Evolutionary conservation across 2,888 invertebrate genomes (phyloP), one percentile per base, ranked within the genome.

Genomic region (Carpatolechia fugitivella): DNA sequence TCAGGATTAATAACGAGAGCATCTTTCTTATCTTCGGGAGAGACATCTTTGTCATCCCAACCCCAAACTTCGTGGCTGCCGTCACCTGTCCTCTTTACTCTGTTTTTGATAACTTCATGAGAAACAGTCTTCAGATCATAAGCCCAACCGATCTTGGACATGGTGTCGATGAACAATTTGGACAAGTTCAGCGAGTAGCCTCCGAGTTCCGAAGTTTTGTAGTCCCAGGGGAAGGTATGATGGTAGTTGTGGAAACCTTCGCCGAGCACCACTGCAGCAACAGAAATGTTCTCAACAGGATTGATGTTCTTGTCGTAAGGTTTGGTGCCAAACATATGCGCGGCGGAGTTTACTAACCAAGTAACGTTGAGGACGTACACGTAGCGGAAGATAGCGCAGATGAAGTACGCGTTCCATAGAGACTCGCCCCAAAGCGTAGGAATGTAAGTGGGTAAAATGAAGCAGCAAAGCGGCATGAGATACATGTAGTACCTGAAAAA

Each of bases 201-300:
- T 30, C 95, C 96, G 30, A 95, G 88, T 76, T 96, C 96, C 13
- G 95, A 93, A 11, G 96, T 94, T 72, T 95, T 94, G 88, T 96
- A 96, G 72, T 96, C 96, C 93, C 95, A 95, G 0, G 96, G 96
- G 90, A 96, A 96, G 0, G 91, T 90, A 82, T 96, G 96, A 70
- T 97, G 97, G 78, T 96, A 97, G 76, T 97, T 96, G 85, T 97
- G 96, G 93, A 94, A 97, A 0, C 96, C 96, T 81, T 95, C 95
- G 0, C 95, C 95, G 38, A 94, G 76, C 0, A 93, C 93, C 18
- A 93, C 79, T 0, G 94, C 63, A 0, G 95, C 91, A 0, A 96
- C 95, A 0, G 90, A 72, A 20, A 85, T 82, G 64, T 93, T 95
- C 79, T 96, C 93, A 0, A 93, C 86, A 0, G 96, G 95, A 71